phyloP scores from a whole-genome alignment of 2,888 invertebrate species.

The Gymnocheta viridis region DNA sequence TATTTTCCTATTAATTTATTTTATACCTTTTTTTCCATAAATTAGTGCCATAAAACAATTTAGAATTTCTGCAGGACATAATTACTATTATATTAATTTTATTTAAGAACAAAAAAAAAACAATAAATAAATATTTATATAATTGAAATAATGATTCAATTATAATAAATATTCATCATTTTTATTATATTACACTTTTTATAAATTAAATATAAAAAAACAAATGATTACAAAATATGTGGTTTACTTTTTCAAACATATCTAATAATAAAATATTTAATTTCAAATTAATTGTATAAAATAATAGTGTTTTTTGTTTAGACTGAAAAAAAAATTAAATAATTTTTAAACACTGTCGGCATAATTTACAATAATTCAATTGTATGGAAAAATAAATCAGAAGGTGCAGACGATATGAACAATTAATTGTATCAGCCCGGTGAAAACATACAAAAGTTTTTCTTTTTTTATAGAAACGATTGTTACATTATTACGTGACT shows the following conservation, averaged over 20 bases:
- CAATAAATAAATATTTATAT: background rate
- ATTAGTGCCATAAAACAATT: background rate
- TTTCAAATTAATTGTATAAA: background rate
- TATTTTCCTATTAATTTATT: background rate
- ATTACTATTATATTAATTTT: no score
- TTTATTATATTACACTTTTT: background rate
- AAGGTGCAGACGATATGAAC: background rate
- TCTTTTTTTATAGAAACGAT: background rate
- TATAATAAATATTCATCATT: background rate
- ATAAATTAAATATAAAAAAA: background rate
- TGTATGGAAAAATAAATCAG: background rate
- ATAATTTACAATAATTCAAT: background rate
- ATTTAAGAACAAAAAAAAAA: background rate
- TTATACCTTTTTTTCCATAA: background rate
- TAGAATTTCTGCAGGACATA: background rate
- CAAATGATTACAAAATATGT: background rate
- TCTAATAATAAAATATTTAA: background rate
- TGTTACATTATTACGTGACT: background rate
- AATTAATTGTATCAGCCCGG: background rate
- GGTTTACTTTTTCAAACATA: background rate
- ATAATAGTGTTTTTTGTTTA: background rate
- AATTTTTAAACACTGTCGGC: background rate
- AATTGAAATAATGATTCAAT: slow-evolving; percentile 15
- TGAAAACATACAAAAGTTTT: slow-evolving; percentile 8
- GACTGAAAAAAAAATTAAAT: background rate